Conservation (phyloP, 2,888 invertebrate genomes). For the Conomelus anceps region DNA sequence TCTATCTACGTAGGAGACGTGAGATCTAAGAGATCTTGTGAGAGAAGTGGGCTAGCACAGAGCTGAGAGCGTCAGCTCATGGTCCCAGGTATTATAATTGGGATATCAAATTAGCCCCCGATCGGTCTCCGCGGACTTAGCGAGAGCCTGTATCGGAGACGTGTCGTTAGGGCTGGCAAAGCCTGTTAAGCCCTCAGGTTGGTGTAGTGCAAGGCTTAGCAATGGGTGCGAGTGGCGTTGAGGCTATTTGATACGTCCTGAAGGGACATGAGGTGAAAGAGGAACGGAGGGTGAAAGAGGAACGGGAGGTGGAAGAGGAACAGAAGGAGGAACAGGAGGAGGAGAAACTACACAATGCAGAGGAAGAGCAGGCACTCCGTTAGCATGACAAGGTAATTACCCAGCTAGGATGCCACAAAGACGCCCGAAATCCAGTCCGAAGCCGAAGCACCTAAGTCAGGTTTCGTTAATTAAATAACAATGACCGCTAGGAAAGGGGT, state of each 20-base stretch:
- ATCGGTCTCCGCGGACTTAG: background rate
- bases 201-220: background rate
- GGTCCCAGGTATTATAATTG: background rate
- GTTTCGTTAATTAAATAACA: conserved; percentile 9
- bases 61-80: background rate
- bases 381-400: background rate
- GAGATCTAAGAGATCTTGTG: background rate
- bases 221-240: background rate
- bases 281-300: background rate
- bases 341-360: background rate
- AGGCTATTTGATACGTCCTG: background rate
- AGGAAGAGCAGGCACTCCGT: background rate
- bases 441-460: background rate
- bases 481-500: background rate
- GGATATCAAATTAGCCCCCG: background rate
- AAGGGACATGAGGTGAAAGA: background rate
- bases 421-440: background rate
- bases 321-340: background rate
- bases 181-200: background rate
- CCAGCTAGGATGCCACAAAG: background rate
- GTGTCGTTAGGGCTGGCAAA: background rate
- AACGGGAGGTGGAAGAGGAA: background rate
- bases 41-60: background rate
- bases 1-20: background rate
- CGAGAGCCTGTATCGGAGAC: background rate